A percentile compares a stretch with the other conserved stretches of the same genome.
phyloP scores from a whole-genome alignment of 2,888 invertebrate species.

The Coremacera marginata region DNA sequence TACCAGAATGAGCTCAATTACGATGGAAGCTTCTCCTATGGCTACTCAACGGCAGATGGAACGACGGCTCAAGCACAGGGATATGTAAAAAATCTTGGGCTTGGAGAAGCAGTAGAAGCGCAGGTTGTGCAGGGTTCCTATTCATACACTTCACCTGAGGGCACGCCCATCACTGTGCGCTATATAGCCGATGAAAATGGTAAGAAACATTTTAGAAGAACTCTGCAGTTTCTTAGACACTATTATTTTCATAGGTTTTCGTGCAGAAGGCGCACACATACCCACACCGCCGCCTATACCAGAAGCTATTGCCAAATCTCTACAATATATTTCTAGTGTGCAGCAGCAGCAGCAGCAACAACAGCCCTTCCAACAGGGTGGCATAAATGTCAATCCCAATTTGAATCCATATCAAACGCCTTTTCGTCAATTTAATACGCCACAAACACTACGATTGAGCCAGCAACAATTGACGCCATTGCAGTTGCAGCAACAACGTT shows the following conservation, averaged over 20 bases:
- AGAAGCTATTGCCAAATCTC: slow-evolving; percentile 61
- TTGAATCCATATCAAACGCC: slow-evolving; percentile 66
- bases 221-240: neutral
- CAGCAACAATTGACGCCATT: slow-evolving; percentile 60
- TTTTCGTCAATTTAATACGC: slow-evolving; percentile 58
- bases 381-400: slow-evolving; percentile 59
- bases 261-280: slow-evolving; percentile 68
- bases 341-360: slow-evolving; percentile 64
- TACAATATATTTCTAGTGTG: slow-evolving; percentile 58
- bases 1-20: slow-evolving; percentile 68
- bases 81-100: slow-evolving; percentile 79
- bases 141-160: slow-evolving; percentile 82
- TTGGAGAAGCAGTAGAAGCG: slow-evolving; percentile 75
- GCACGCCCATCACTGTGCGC: slow-evolving; percentile 77
- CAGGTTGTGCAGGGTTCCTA: slow-evolving; percentile 83
- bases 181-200: slow-evolving; percentile 85
- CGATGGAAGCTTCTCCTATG: slow-evolving; percentile 70
- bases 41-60: slow-evolving; percentile 82
- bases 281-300: slow-evolving; percentile 67
- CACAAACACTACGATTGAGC: slow-evolving; percentile 57
- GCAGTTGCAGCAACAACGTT: slow-evolving; percentile 58
- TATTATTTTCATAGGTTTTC: slow-evolving; percentile 57
- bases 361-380: slow-evolving; percentile 46
- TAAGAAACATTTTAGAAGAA: slow-evolving; percentile 45
- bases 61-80: slow-evolving; percentile 84